phyloP scores from a whole-genome alignment of 2,113 vertebrate genomes.

The Heterochromis multidens region DNA sequence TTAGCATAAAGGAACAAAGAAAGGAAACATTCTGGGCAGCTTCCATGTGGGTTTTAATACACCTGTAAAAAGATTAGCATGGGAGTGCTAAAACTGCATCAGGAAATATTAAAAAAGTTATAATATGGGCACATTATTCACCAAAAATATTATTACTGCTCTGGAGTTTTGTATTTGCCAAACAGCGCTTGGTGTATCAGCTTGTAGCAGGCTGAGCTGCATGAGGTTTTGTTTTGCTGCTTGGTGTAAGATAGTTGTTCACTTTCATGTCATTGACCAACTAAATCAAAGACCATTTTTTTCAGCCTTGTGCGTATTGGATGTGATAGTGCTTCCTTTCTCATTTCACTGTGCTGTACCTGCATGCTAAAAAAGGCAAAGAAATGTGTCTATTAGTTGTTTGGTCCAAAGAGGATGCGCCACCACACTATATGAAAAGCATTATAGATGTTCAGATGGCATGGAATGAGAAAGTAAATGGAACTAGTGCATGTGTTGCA shows the following conservation, averaged over 20 bases:
- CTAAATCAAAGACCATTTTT: neutral
- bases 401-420: neutral
- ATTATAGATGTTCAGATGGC: neutral
- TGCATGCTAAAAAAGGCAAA: conserved; percentile 30
- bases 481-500: conserved; percentile 24
- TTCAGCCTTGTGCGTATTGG: neutral
- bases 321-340: neutral
- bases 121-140: neutral
- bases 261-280: neutral
- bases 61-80: neutral
- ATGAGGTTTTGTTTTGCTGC: neutral
- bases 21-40: neutral
- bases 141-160: neutral
- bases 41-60: neutral
- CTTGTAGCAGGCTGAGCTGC: conserved; percentile 28
- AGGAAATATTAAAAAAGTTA: neutral
- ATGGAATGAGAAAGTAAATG: neutral
- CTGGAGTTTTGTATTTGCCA: conserved; percentile 3
- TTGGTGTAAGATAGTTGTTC: neutral
- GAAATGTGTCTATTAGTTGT: neutral
- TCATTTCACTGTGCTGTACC: conserved; percentile 16
- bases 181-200: neutral
- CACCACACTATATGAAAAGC: neutral
- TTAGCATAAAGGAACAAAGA: neutral
- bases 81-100: neutral